These are phyloP conservation scores for Eleutherodactylus coqui DNA, from an alignment of 2,797 vertebrate species.

Conservation along the genomic window DNA sequence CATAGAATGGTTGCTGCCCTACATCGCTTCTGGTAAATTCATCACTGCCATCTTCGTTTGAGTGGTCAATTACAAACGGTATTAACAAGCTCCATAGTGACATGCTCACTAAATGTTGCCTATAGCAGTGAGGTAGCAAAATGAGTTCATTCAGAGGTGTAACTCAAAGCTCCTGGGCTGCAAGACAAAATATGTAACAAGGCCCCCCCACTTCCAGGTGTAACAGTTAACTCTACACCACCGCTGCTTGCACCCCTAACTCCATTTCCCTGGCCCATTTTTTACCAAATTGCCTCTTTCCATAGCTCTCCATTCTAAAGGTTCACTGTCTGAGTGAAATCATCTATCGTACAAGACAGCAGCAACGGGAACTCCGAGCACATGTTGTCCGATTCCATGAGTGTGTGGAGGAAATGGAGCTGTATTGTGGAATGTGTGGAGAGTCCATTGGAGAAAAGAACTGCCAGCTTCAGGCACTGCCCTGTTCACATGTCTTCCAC, in stretches of 20 bases:
- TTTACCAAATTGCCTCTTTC: neutral
- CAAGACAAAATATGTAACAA: neutral
- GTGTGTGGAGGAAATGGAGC: slow-evolving; percentile 97
- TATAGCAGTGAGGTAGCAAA: neutral
- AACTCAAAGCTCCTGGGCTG: neutral
- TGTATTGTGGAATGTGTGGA: slow-evolving; percentile 98
- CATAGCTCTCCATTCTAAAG: slow-evolving; percentile 87
- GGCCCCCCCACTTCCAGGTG: neutral
- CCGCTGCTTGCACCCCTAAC: neutral
- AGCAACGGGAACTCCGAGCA: slow-evolving; percentile 87
- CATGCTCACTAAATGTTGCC: neutral
- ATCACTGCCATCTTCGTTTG: neutral
- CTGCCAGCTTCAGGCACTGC: slow-evolving; percentile 95
- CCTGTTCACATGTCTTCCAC: slow-evolving; percentile 98
- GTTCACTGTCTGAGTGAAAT: slow-evolving; percentile 91
- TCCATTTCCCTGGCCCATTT: neutral
- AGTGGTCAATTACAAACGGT: neutral
- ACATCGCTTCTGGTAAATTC: neutral
- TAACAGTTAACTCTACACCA: neutral
- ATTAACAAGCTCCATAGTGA: neutral
- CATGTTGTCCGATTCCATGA: slow-evolving; percentile 98
- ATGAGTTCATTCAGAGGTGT: neutral
- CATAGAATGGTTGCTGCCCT: neutral
- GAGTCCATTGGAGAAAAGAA: slow-evolving; percentile 97
- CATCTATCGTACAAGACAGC: slow-evolving; percentile 86